phyloP scores from a whole-genome alignment of 2,888 invertebrate genomes.

The Hypsopygia costalis region DNA sequence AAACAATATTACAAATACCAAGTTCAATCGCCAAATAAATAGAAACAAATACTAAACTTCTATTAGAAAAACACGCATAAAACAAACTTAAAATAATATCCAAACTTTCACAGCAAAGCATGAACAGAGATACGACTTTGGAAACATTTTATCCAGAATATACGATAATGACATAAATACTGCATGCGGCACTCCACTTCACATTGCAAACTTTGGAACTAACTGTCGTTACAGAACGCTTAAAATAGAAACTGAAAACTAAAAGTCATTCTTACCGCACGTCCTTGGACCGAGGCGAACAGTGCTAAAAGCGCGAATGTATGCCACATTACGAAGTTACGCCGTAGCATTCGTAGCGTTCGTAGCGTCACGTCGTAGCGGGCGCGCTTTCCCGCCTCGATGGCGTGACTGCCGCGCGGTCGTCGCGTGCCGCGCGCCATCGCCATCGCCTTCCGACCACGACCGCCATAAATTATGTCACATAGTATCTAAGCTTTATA shows the following conservation, averaged over 20 bases:
- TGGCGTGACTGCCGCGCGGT: conserved; percentile 71
- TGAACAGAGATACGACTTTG: background rate
- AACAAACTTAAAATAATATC: background rate
- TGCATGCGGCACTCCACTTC: conserved; percentile 5
- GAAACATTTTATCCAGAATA: background rate
- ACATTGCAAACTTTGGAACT: conserved; percentile 23
- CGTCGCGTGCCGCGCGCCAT: conserved; percentile 30
- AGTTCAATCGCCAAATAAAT: too few relatives aligned
- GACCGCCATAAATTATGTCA: conserved; percentile 11
- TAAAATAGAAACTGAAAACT: conserved; percentile 16
- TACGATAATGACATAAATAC: conserved; percentile 5
- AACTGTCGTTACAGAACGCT: conserved; percentile 2
- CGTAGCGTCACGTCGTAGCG: conserved; percentile 40
- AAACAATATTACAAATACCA: too few relatives aligned
- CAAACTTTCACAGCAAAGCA: conserved; percentile 1
- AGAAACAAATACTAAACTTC: too few relatives aligned
- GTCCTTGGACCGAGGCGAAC: conserved; percentile 69
- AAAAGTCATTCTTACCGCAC: conserved; percentile 65
- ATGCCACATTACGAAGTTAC: conserved; percentile 61
- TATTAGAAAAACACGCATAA: too few relatives aligned
- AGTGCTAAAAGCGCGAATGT: conserved; percentile 60
- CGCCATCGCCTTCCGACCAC: conserved; percentile 19
- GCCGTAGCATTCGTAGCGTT: conserved; percentile 36
- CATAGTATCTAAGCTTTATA: conserved; percentile 6
- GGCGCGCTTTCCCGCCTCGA: conserved; percentile 46